Evolutionary conservation across 1,140 invertebrate species (phyloP), one percentile per base, ranked within the genome.

Genomic region (Ceratosolen fusciceps): DNA sequence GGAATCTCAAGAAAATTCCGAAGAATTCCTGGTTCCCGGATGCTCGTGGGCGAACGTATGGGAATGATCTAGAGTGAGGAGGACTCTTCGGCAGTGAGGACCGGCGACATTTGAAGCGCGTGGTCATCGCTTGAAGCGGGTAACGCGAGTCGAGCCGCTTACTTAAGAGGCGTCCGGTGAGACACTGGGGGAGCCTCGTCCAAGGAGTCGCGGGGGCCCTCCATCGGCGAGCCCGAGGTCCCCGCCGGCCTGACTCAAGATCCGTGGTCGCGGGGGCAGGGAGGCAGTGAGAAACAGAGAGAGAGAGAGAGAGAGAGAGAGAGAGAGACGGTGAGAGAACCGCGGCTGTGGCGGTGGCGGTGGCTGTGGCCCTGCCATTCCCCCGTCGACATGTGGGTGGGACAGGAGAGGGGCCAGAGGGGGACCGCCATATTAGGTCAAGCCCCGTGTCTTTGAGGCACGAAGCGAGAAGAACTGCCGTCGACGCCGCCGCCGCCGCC

Each of bases 341-440:
- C 54, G 54, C 72, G 31, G 29, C 21, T 10, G 14, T 74, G 75
- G 76, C n/a, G 5, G 21, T 43, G 14, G 2, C 39, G 39, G 49
- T 10, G 26, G 70, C 29, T 14, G 16, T 26, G 10, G 43, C 43
- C 16, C 43, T 47, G 43, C 7, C 8, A 47, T 47, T 62, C 24
- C 26, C 43, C 14, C 16, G 49, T 14, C 75, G 78, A 82, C 81
- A 83, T 83, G 83, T 80, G 82, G 84, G 83, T 83, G 80, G 54
- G 43, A 67, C 47, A 70, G 74, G 24, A 60, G 67, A 77, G 54
- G 49, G 43, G 43, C n/a, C 5, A 82, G 82, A 72, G 78, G 82
- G 83, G n/a, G 85, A 83, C 84, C 86, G 84, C 89, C 90, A 90
- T 90, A 90, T 90, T 90, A 90, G 89, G 90, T 88, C 86, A 90